Conservation (phyloP, 1,140 invertebrate species). For the Pogonus chalceus region DNA sequence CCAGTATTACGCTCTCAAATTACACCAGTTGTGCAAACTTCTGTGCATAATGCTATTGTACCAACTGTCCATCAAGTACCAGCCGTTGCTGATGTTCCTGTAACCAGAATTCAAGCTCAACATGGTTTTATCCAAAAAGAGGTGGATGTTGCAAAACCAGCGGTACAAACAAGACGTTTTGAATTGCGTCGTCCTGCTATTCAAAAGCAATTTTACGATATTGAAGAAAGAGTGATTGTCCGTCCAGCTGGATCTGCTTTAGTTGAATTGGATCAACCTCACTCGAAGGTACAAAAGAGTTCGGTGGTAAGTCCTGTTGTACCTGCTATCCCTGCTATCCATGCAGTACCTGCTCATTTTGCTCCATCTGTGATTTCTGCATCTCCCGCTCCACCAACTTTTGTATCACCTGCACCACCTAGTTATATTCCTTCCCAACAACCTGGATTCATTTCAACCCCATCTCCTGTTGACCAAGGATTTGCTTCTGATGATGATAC, state of each 20-base stretch:
- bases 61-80: constrained; percentile 41
- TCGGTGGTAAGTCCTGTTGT: constrained; percentile 8
- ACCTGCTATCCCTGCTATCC: not conserved
- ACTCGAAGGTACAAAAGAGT: constrained; percentile 46
- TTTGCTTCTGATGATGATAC: constrained; percentile 10
- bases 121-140: constrained; percentile 42
- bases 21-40: constrained; percentile 13
- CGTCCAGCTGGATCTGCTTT: constrained; percentile 52
- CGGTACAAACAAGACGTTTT: constrained; percentile 38
- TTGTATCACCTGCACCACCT: constrained; percentile 14
- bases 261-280: constrained; percentile 48
- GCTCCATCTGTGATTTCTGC: not conserved
- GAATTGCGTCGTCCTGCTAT: constrained; percentile 34
- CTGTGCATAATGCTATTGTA: too few relatives aligned
- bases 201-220: constrained; percentile 55
- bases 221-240: constrained; percentile 50
- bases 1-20: constrained; percentile 8
- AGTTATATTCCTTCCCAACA: constrained; percentile 7
- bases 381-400: constrained; percentile 15
- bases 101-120: constrained; percentile 40
- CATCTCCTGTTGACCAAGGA: not conserved
- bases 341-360: not conserved
- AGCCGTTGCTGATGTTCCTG: constrained; percentile 41
- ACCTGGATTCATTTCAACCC: constrained; percentile 14
- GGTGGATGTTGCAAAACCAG: constrained; percentile 43